These are phyloP conservation scores for Copidosoma floridanum DNA, from an alignment of 1,140 invertebrate species.

Conservation along the genomic window DNA sequence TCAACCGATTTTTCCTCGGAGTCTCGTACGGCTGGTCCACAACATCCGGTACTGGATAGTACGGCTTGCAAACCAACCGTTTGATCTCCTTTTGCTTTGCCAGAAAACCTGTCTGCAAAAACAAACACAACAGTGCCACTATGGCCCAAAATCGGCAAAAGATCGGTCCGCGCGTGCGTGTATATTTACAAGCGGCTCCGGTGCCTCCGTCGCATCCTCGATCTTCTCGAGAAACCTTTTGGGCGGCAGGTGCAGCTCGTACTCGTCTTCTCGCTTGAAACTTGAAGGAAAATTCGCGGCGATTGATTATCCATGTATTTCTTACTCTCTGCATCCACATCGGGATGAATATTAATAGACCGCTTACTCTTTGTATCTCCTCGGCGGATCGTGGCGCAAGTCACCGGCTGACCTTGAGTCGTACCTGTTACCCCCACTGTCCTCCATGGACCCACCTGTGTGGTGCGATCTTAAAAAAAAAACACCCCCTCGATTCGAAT, in stretches of 20 bases:
- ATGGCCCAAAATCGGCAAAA: too few species aligned
- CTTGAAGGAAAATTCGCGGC: not conserved
- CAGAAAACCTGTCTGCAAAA: constrained; percentile 34
- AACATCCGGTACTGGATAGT: not conserved
- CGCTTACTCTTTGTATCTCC: not conserved
- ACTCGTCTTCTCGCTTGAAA: constrained; percentile 35
- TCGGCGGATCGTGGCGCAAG: not conserved
- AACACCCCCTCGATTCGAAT: too few species aligned
- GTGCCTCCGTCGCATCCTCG: constrained; percentile 53
- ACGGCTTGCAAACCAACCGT: constrained; percentile 23
- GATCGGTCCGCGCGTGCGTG: too few species aligned
- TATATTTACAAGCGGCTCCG: constrained; percentile 58
- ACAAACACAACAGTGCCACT: too few species aligned
- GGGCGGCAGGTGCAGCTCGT: constrained; percentile 61
- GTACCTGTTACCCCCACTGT: too few species aligned
- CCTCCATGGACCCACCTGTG: too few species aligned
- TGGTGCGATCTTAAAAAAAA: too few species aligned
- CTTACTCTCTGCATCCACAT: not conserved
- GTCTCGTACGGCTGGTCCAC: not conserved
- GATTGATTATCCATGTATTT: not conserved
- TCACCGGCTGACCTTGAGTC: not conserved
- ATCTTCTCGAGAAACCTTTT: constrained; percentile 60
- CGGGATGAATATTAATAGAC: too few species aligned
- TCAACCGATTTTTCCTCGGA: constrained; percentile 13
- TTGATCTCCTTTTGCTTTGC: constrained; percentile 32